phyloP scores from a whole-genome alignment of 1,140 invertebrate genomes.

The Nylanderia fulva region DNA sequence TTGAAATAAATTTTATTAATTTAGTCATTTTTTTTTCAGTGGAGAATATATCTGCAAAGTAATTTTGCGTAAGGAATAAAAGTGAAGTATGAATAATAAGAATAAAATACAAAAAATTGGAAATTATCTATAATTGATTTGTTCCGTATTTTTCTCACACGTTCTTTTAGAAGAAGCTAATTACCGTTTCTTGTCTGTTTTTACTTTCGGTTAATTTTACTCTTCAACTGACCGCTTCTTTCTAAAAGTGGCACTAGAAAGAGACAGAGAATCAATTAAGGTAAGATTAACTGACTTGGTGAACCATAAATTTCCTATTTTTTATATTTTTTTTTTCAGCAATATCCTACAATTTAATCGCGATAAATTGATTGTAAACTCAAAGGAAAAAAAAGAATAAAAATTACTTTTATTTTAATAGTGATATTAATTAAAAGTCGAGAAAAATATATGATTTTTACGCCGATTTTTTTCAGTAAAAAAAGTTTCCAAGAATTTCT shows the following conservation, averaged over 20 bases:
- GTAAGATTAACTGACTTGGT: conserved; percentile 45
- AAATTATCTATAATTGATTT: conserved; percentile 24
- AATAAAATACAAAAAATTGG: too few species aligned
- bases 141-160: neutral
- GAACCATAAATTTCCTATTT: conserved; percentile 44
- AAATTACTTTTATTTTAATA: conserved; percentile 28
- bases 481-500: neutral
- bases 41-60: conserved; percentile 5
- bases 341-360: conserved; percentile 45
- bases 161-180: neutral
- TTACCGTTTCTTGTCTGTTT: neutral
- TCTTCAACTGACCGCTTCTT: conserved; percentile 7
- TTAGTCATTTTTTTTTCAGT: too few species aligned
- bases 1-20: too few species aligned
- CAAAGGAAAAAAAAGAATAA: conserved; percentile 17
- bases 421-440: conserved; percentile 36
- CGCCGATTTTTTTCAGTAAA: neutral
- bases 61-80: neutral
- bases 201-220: neutral
- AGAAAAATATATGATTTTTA: too few species aligned
- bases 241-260: neutral
- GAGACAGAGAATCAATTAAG: conserved; percentile 42
- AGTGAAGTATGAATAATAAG: neutral
- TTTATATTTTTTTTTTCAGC: conserved; percentile 6
- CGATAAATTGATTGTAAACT: conserved; percentile 43